phyloP scores from a whole-genome alignment of 1,140 invertebrate species.

The Caenorhabditis briggsae region DNA sequence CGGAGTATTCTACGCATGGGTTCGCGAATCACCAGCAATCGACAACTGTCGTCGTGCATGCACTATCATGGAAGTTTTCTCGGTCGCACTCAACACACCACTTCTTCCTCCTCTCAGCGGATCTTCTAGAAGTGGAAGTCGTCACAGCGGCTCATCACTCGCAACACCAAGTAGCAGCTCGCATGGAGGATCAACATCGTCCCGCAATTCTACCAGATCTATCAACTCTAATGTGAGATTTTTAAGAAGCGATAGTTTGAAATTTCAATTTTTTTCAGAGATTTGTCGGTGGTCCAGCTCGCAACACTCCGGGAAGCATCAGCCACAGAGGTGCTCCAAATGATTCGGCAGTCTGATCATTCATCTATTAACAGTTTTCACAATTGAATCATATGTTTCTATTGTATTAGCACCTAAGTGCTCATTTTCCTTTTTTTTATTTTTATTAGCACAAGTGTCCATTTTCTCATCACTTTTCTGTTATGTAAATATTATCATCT shows the following conservation, averaged over 20 bases:
- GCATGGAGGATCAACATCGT: not conserved
- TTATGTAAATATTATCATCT: no score
- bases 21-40: not conserved
- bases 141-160: not conserved
- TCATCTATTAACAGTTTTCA: no score
- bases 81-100: not conserved
- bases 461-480: not conserved
- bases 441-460: no score
- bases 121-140: not conserved
- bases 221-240: not conserved
- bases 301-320: not conserved
- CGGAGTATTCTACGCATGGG: not conserved
- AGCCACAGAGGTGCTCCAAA: no score
- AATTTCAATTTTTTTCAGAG: slow-evolving; percentile 1
- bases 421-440: no score
- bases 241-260: not conserved
- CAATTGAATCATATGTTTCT: not conserved
- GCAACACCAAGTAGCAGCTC: not conserved
- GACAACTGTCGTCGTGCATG: not conserved
- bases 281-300: not conserved
- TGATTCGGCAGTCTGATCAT: no score
- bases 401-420: slow-evolving; percentile 9
- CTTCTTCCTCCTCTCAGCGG: not conserved
- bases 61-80: slow-evolving; percentile 14
- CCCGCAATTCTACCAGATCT: not conserved